Evolutionary conservation across 2,113 vertebrate species (phyloP), one percentile per base, ranked within the genome.

Genomic region (Coregonus clupeaformis): DNA sequence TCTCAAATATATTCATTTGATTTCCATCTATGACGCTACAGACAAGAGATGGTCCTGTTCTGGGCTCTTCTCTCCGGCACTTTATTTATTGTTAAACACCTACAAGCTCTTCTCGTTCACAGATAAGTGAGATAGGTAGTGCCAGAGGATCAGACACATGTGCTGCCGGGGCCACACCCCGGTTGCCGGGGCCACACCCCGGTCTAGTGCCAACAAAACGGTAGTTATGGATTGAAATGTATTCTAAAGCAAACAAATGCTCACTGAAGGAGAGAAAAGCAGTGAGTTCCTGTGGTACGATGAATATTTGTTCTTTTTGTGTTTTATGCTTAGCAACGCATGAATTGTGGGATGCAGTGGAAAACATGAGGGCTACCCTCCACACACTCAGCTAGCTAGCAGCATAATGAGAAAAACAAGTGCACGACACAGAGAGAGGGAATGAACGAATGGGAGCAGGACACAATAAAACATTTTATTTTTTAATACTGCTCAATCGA

Each of bases 1-100:
- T 69, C 79, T 87, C 81, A 90, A 87, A 87, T 83, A 85, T 81
- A 82, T 86, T 85, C 73, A 83, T 82, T 78, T 1, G 52, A 77
- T 77, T 86, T 86, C 64, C 77, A 74, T 32, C 69, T 85, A 77
- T 88, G 84, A 85, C 78, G 72, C 71, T 69, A 71, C 18, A 4
- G 79, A 84, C 75, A 86, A 83, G 7, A 86, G 80, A 45, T 29
- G 67, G 27, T 63, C 13, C 74, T 42, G 36, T 42, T 42, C 36
- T 42, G 36, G 0, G 9, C 36, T 12, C 36, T 42, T 42, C 36
- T 42, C 36, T 11, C 36, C 0, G 9, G 36, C 75, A 69, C 66
- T 42, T 42, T 11, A 32, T 24, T 24, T 68, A n/a, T 24, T 5
- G 22, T 24, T 9, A 68, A n/a, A 68, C 22, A 11, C 67, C 67